Conservation (phyloP, 2,888 invertebrate genomes). For the Rugalucina vietnamica region DNA sequence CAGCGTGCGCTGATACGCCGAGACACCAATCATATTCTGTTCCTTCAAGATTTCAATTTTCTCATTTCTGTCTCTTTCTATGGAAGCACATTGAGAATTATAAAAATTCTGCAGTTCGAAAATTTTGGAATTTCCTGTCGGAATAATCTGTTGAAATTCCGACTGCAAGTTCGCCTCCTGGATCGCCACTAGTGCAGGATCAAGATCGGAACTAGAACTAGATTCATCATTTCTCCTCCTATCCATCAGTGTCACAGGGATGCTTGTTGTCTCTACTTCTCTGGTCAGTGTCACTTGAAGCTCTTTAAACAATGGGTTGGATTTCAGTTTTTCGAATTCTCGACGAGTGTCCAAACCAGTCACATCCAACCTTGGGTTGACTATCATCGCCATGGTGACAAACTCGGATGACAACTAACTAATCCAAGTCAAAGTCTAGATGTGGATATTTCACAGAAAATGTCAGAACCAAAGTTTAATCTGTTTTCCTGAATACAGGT, state of each 20-base stretch:
- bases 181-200: conserved; percentile 71
- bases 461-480: too few species aligned
- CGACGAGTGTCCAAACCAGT: not conserved
- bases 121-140: conserved; percentile 69
- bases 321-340: conserved; percentile 62
- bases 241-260: conserved; percentile 44
- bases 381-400: too few species aligned
- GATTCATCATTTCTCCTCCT: conserved; percentile 29
- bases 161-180: conserved; percentile 78
- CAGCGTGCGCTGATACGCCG: conserved; percentile 64
- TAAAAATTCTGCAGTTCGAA: conserved; percentile 76
- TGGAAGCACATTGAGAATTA: conserved; percentile 70
- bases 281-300: conserved; percentile 71
- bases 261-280: conserved; percentile 63
- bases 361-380: too few species aligned
- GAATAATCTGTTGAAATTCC: conserved; percentile 74
- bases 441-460: too few species aligned
- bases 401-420: too few species aligned
- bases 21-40: conserved; percentile 51
- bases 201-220: conserved; percentile 27
- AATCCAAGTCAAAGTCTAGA: too few species aligned
- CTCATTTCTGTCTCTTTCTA: conserved; percentile 73
- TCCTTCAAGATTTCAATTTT: conserved; percentile 68
- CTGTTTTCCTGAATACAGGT: too few species aligned
- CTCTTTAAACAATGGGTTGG: conserved; percentile 79